Base-by-base conservation (phyloP, 1,140 invertebrate species). In the Palaemon carinicauda region DNA sequence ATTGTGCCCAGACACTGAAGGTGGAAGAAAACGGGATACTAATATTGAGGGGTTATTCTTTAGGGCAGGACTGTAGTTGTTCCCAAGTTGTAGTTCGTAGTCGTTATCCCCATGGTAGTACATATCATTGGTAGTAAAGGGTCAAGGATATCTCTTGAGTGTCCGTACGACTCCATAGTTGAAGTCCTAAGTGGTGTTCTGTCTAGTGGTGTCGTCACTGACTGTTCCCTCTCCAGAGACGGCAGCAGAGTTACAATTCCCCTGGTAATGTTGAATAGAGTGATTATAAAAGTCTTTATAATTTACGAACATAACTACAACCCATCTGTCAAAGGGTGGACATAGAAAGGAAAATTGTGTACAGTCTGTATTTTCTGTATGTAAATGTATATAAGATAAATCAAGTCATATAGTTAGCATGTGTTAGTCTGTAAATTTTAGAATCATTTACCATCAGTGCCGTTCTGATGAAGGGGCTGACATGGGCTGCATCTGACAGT, bases 351-450 rank as follows among this genome's bases (percentile, higher is more conserved):
- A 80, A 80, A 86, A 69, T 41, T 80, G 21, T 86, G 83, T 86
- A 80, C 77, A 86, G 65, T 86, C 50, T 86, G 83, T 86, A 86
- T 86, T 74, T 86, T 86, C 21, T 80, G 83, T 86, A 80, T 86
- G 77, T 82, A 82, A 86, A 86, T 86, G 83, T 86, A 86, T 71
- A 86, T 86, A 86, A 86, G 52, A 56, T 86, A 78, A 77, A 74
- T 78, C 54, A 86, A n/a, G 69, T 86, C 83, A 86, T 86, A 86
- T 86, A 86, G 83, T 60, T 86, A 86, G 83, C 52, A 50, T 79
- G 75, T 86, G 53, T 79, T 86, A 86, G 75, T 86, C 74, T 86
- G 83, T 86, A 86, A 86, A 86, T 86, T 86, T 86, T 86, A 86
- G 83, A 56, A 79, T 80, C 83, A 86, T 53, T 86, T 86, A 60